phyloP scores from a whole-genome alignment of 2,888 invertebrate genomes.

The Teinopalpus imperialis region DNA sequence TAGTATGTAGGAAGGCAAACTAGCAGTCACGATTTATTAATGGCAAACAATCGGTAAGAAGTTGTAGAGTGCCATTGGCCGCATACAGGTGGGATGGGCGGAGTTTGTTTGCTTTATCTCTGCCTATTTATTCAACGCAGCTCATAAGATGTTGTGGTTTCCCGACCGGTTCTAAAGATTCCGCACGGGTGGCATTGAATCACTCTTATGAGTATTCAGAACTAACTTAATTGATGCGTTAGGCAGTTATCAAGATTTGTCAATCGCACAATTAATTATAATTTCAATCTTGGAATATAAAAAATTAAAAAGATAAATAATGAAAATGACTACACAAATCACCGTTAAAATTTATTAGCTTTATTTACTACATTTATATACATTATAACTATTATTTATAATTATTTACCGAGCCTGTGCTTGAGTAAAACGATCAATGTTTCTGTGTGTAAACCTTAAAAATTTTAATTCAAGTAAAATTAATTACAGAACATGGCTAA shows the following conservation, averaged over 20 bases:
- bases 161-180: slow-evolving; percentile 11
- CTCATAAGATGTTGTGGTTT: slow-evolving; percentile 21
- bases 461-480: too few species aligned
- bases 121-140: slow-evolving; percentile 33
- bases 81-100: slow-evolving; percentile 43
- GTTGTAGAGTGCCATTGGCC: slow-evolving; percentile 39
- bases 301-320: too few species aligned
- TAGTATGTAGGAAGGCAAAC: slow-evolving; percentile 7
- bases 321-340: background rate
- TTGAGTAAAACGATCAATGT: too few species aligned
- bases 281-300: too few species aligned
- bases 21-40: slow-evolving; percentile 29
- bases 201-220: too few species aligned
- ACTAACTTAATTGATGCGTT: too few species aligned
- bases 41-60: slow-evolving; percentile 32
- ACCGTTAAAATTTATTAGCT: background rate
- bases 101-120: slow-evolving; percentile 41
- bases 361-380: too few species aligned
- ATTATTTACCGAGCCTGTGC: too few species aligned
- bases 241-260: too few species aligned
- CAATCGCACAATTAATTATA: too few species aligned
- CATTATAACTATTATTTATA: too few species aligned
- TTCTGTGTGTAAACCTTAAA: too few species aligned
- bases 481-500: slow-evolving; percentile 64
- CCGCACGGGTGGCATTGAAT: background rate